These are phyloP conservation scores for Chymomyza caudatula DNA, from an alignment of 2,888 invertebrate genomes.

Conservation along the genomic window DNA sequence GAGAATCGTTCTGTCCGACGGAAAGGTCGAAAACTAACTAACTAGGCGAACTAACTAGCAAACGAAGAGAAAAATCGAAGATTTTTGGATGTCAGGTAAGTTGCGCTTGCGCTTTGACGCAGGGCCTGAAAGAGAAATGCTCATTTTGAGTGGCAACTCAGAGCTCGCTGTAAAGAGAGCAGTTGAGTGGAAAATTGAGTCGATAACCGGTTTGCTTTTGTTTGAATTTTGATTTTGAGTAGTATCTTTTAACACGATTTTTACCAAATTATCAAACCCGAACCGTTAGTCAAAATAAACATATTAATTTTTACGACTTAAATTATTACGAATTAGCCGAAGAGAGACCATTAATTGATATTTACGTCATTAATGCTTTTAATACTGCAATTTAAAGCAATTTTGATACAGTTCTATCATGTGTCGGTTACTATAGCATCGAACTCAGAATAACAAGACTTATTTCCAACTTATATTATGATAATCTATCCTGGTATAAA, in stretches of 20 bases:
- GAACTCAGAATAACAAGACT: too few species aligned
- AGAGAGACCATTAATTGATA: too few species aligned
- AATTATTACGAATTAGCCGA: too few species aligned
- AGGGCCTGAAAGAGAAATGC: neutral
- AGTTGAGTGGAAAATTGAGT: neutral
- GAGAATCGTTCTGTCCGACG: slow-evolving; percentile 72
- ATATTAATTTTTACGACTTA: too few species aligned
- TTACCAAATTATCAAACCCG: neutral
- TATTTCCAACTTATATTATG: too few species aligned
- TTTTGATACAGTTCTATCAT: too few species aligned
- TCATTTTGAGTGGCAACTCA: neutral
- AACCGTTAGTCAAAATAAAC: too few species aligned
- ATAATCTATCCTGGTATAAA: too few species aligned
- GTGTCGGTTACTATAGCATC: too few species aligned
- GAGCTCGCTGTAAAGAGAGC: neutral
- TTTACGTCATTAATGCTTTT: too few species aligned
- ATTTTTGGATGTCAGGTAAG: neutral
- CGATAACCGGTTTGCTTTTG: neutral
- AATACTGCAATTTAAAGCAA: too few species aligned
- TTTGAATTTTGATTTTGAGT: neutral
- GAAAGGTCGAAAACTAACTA: slow-evolving; percentile 74
- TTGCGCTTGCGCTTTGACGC: neutral
- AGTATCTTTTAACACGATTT: neutral
- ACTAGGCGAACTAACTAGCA: slow-evolving; percentile 51
- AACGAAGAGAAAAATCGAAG: neutral